These are phyloP conservation scores for Atta cephalotes DNA, from an alignment of 1,140 invertebrate genomes.

Conservation along the genomic window DNA sequence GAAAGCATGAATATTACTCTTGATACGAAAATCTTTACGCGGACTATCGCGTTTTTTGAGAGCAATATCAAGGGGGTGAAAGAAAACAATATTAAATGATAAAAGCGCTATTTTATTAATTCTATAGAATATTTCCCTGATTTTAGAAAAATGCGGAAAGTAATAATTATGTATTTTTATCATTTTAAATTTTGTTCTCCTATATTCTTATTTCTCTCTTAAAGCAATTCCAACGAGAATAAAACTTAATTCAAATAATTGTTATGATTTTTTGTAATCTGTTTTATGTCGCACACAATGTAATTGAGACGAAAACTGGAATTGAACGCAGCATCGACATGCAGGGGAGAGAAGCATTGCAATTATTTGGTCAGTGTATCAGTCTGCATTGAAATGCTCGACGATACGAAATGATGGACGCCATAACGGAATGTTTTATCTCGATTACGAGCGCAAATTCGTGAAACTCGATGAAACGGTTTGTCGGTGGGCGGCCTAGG, in stretches of 20 bases:
- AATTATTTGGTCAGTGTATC: slow-evolving; percentile 5
- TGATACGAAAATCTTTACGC: neutral
- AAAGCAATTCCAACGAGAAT: neutral
- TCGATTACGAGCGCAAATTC: slow-evolving; percentile 47
- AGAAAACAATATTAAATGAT: slow-evolving; percentile 18
- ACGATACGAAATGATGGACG: slow-evolving; percentile 4
- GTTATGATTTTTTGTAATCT: neutral
- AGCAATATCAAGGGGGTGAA: neutral
- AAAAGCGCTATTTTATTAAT: neutral
- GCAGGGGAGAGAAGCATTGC: neutral
- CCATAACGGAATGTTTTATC: slow-evolving; percentile 63
- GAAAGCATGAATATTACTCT: slow-evolving; percentile 41
- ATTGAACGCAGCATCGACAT: neutral
- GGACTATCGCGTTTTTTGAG: neutral
- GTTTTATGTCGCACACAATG: neutral
- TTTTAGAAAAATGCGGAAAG: neutral
- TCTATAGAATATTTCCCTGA: neutral
- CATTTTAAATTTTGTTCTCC: neutral
- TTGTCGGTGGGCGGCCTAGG: slow-evolving; percentile 21
- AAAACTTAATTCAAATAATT: neutral
- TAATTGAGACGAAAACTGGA: neutral
- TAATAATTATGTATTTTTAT: neutral
- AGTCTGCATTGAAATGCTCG: slow-evolving; percentile 15
- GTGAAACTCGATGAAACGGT: slow-evolving; percentile 63
- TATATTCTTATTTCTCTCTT: neutral